Evolutionary conservation across 2,113 vertebrate genomes (phyloP).

Genomic region (Osmerus mordax): DNA sequence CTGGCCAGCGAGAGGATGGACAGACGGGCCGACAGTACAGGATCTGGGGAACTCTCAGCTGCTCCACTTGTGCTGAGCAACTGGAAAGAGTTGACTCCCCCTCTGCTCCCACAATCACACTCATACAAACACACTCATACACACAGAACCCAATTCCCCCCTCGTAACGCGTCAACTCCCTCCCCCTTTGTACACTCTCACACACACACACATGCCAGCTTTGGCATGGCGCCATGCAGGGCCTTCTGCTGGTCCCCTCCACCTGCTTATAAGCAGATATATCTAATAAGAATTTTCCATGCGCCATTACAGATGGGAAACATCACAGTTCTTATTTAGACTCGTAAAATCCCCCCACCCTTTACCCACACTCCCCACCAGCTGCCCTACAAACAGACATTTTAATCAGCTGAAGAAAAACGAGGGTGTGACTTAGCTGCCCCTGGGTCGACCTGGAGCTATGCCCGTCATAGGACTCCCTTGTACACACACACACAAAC

Average conservation of each 20-base stretch:
- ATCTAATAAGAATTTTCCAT: constrained; percentile 72
- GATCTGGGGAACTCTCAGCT: constrained; percentile 16
- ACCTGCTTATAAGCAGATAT: constrained; percentile 56
- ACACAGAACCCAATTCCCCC: background rate
- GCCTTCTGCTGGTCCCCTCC: constrained; percentile 39
- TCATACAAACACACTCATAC: constrained; percentile 13
- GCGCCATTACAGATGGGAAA: constrained; percentile 46
- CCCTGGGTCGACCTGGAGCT: constrained; percentile 5
- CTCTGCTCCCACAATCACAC: background rate
- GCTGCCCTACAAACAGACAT: constrained; percentile 62
- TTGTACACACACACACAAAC: no score
- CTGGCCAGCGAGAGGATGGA: background rate
- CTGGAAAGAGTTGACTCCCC: constrained; percentile 20
- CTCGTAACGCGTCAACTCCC: no score
- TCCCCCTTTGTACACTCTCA: constrained; percentile 1
- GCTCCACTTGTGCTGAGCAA: constrained; percentile 39
- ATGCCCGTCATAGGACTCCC: no score
- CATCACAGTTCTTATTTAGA: constrained; percentile 67
- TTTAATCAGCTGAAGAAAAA: constrained; percentile 47
- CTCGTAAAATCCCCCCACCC: constrained; percentile 56
- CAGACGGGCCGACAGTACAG: no score
- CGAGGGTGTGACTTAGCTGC: constrained; percentile 6
- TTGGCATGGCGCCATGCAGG: constrained; percentile 28
- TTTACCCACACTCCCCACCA: constrained; percentile 39
- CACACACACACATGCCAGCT: background rate